Evolutionary conservation across 2,113 vertebrate genomes (phyloP).

Genomic region (Thamnaconus septentrionalis): DNA sequence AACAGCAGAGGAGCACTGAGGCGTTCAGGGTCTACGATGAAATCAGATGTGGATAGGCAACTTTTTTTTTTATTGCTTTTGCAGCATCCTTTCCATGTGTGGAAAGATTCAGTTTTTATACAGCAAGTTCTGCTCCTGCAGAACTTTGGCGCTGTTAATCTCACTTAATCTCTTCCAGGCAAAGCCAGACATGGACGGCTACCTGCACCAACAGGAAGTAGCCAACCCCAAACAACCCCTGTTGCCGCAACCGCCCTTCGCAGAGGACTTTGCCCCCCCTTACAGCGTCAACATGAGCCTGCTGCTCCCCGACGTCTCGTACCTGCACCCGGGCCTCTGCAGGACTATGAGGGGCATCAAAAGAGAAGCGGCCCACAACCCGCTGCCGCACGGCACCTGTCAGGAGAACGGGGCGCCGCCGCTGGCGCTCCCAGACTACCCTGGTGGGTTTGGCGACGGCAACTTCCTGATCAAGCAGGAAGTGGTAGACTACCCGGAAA

Average conservation of each 20-base stretch:
- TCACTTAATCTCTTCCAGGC: slow-evolving; percentile 70
- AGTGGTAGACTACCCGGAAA: slow-evolving; percentile 88
- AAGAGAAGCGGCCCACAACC: slow-evolving; percentile 83
- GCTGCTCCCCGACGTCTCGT: slow-evolving; percentile 88
- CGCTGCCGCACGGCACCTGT: slow-evolving; percentile 84
- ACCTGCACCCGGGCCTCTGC: slow-evolving; percentile 89
- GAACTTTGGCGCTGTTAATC: neutral
- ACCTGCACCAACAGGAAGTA: slow-evolving; percentile 79
- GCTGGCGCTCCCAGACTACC: slow-evolving; percentile 80
- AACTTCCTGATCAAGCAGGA: slow-evolving; percentile 93
- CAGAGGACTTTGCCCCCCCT: slow-evolving; percentile 84
- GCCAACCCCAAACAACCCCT: slow-evolving; percentile 85
- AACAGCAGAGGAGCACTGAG: too few species aligned
- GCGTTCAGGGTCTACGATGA: too few species aligned
- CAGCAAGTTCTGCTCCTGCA: too few species aligned
- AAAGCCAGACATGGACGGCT: slow-evolving; percentile 91
- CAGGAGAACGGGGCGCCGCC: slow-evolving; percentile 73
- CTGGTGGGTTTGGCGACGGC: slow-evolving; percentile 82
- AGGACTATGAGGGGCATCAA: slow-evolving; percentile 88
- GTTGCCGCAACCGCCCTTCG: slow-evolving; percentile 85
- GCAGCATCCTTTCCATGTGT: too few species aligned
- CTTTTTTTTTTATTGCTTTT: too few species aligned
- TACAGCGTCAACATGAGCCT: slow-evolving; percentile 97
- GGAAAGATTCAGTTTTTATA: too few species aligned
- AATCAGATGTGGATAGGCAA: too few species aligned